Percentiles rank a stretch among this genome's conserved stretches.
Evolutionary conservation across 2,113 vertebrate species (phyloP).

Genomic region (pig (Sus scrofa)): T2T-Sscrofa CM000816.6:72978001-72978500

Average conservation of each 20-base stretch:
- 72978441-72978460: background rate
- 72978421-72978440: background rate
- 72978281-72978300: rapidly evolving
- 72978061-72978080: background rate
- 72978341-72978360: background rate
- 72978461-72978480: background rate
- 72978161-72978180: background rate
- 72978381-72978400: background rate
- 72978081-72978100: background rate
- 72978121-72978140: background rate
- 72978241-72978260: background rate
- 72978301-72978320: background rate
- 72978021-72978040: background rate
- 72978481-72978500: background rate
- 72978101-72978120: background rate
- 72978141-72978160: background rate
- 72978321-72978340: background rate
- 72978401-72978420: background rate
- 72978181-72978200: background rate
- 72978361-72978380: background rate
- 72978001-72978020: background rate
- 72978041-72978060: background rate
- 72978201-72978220: background rate
- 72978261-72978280: background rate
- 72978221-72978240: background rate